Conservation (phyloP, 1,140 invertebrate genomes). For the Hetaerina americana region DNA sequence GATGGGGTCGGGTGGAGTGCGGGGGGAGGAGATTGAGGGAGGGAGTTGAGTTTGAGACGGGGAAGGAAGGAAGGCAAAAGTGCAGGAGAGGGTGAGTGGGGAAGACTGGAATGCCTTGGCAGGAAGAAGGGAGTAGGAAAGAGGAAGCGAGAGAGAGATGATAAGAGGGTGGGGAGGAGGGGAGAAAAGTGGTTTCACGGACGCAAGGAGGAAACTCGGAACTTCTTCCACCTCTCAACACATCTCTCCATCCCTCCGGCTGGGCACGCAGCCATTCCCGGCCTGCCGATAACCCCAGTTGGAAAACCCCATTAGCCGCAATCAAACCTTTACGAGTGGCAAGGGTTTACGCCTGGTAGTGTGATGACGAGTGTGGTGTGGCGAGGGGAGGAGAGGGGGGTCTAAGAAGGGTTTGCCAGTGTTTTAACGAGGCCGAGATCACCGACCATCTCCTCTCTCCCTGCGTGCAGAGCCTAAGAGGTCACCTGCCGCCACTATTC, state of each 20-base stretch:
- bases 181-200: neutral
- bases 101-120: neutral
- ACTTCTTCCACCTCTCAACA: neutral
- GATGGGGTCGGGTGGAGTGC: too few relatives aligned
- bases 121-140: neutral
- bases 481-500: neutral
- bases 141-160: neutral
- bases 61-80: too few relatives aligned
- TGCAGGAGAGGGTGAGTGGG: too few relatives aligned
- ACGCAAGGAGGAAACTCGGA: neutral
- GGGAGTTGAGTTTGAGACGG: too few relatives aligned
- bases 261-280: neutral
- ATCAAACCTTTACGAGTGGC: neutral
- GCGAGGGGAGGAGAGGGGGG: too few relatives aligned
- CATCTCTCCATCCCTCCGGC: neutral
- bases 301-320: neutral
- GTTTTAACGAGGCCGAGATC: neutral
- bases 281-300: neutral
- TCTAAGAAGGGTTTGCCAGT: too few relatives aligned
- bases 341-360: neutral
- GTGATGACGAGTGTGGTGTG: neutral
- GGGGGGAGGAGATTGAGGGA: too few relatives aligned
- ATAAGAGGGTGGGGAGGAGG: neutral
- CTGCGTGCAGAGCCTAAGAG: too few relatives aligned
- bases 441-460: too few relatives aligned